Percentiles rank a stretch among this genome's conserved stretches.
These are phyloP conservation scores for Zaprionus vittiger DNA, from an alignment of 1,140 invertebrate genomes.

Conservation along the genomic window DNA sequence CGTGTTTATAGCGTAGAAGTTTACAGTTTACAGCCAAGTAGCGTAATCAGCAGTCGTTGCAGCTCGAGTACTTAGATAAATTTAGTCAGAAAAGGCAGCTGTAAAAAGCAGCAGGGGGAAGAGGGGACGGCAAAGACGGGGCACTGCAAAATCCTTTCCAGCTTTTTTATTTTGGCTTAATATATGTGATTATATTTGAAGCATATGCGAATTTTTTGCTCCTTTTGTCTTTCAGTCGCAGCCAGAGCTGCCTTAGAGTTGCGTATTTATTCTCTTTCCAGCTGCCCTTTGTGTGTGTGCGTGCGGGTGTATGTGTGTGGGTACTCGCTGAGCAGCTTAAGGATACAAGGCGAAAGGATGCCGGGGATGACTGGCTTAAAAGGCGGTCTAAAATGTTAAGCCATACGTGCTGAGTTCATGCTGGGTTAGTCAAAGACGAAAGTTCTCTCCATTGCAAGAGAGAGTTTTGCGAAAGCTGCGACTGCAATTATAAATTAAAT, in stretches of 20 bases:
- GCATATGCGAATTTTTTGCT: slow-evolving; percentile 44
- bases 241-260: slow-evolving; percentile 28
- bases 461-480: background rate
- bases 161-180: slow-evolving; percentile 28
- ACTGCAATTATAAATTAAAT: slow-evolving; percentile 2
- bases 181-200: slow-evolving; percentile 52
- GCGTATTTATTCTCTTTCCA: slow-evolving; percentile 30
- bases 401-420: slow-evolving; percentile 74
- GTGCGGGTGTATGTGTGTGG: background rate
- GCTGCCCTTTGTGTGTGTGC: background rate
- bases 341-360: slow-evolving; percentile 3
- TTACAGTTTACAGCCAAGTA: slow-evolving; percentile 6
- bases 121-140: background rate
- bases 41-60: slow-evolving; percentile 35
- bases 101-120: background rate
- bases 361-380: slow-evolving; percentile 49
- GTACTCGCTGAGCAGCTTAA: slow-evolving; percentile 42
- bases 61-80: slow-evolving; percentile 24
- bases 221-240: slow-evolving; percentile 41
- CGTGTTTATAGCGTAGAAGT: slow-evolving; percentile 14
- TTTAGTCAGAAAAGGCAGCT: slow-evolving; percentile 18
- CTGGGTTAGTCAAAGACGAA: slow-evolving; percentile 77
- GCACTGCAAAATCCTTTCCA: slow-evolving; percentile 36
- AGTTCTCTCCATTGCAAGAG: slow-evolving; percentile 47
- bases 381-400: slow-evolving; percentile 68